These are phyloP conservation scores for Aphaenogaster ashmeadi DNA, from an alignment of 1,140 invertebrate species.

Conservation along the genomic window DNA sequence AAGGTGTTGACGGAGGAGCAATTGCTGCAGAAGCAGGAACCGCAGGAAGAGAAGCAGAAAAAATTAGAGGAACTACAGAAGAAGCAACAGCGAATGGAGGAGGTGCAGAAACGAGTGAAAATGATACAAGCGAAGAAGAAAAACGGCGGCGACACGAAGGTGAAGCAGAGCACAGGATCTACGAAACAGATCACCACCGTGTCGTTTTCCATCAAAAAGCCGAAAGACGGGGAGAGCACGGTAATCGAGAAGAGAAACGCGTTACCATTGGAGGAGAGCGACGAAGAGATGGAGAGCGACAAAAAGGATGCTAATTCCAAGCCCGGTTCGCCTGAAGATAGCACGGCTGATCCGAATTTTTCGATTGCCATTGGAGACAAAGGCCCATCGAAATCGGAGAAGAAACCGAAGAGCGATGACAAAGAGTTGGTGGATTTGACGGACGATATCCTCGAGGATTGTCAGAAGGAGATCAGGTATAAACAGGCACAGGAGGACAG, in stretches of 20 bases:
- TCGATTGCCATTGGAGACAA: conserved; percentile 57
- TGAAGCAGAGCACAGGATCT: conserved; percentile 64
- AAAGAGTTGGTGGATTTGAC: conserved; percentile 88
- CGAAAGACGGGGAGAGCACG: conserved; percentile 91
- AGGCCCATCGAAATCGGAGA: conserved; percentile 69
- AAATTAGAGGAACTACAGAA: conserved; percentile 85
- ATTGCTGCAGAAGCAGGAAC: conserved; percentile 84
- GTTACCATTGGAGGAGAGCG: conserved; percentile 91
- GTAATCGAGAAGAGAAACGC: conserved; percentile 90
- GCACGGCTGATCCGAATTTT: conserved; percentile 15
- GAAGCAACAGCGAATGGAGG: conserved; percentile 86
- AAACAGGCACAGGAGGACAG: conserved; percentile 88
- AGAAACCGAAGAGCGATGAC: conserved; percentile 75
- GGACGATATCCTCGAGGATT: conserved; percentile 86
- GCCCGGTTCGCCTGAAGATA: conserved; percentile 74
- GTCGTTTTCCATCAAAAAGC: conserved; percentile 94
- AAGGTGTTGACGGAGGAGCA: conserved; percentile 85
- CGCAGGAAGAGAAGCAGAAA: conserved; percentile 85
- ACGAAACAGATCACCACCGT: conserved; percentile 88
- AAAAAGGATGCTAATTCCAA: conserved; percentile 80
- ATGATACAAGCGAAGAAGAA: conserved; percentile 86
- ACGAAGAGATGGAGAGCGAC: conserved; percentile 89
- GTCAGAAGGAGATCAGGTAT: conserved; percentile 82
- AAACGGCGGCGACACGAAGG: conserved; percentile 69
- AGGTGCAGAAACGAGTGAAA: conserved; percentile 86